A percentile compares a stretch with the other conserved stretches of the same genome.
phyloP scores from a whole-genome alignment of 2,113 vertebrate genomes.

The Neolamprologus modestus region DNA sequence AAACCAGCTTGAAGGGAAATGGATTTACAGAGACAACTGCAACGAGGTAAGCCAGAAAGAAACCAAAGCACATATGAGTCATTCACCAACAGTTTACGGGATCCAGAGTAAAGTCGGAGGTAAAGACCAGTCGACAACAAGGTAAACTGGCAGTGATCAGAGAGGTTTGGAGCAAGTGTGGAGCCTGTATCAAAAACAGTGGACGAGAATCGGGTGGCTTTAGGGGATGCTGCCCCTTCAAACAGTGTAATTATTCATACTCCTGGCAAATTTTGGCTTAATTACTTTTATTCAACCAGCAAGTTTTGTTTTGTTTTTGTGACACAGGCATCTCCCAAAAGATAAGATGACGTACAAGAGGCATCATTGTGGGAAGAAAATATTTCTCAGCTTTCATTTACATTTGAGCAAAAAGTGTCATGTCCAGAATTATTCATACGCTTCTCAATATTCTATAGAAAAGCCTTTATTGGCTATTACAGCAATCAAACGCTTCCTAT shows the following conservation, averaged over 20 bases:
- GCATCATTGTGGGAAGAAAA: accelerated
- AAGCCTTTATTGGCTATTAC: not conserved
- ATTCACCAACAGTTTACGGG: not conserved
- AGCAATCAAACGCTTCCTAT: not conserved
- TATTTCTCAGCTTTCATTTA: not conserved
- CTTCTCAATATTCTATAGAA: not conserved
- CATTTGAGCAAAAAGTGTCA: not conserved
- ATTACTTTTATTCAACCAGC: not conserved
- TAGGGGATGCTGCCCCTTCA: not conserved
- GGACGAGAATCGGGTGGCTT: accelerated
- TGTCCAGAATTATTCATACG: not conserved
- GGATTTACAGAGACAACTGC: not conserved
- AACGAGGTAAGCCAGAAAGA: not conserved
- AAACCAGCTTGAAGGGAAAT: not conserved
- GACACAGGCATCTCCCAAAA: not conserved
- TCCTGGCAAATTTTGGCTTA: accelerated
- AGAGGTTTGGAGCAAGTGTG: not conserved
- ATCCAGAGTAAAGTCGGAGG: not conserved
- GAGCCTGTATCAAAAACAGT: accelerated
- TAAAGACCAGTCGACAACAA: not conserved
- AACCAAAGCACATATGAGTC: not conserved
- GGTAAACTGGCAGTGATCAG: not conserved
- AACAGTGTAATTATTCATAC: not conserved
- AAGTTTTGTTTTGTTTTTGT: not conserved
- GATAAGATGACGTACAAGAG: accelerated